Conservation (phyloP, 2,797 vertebrate genomes). For the Brachymystax lenok region DNA sequence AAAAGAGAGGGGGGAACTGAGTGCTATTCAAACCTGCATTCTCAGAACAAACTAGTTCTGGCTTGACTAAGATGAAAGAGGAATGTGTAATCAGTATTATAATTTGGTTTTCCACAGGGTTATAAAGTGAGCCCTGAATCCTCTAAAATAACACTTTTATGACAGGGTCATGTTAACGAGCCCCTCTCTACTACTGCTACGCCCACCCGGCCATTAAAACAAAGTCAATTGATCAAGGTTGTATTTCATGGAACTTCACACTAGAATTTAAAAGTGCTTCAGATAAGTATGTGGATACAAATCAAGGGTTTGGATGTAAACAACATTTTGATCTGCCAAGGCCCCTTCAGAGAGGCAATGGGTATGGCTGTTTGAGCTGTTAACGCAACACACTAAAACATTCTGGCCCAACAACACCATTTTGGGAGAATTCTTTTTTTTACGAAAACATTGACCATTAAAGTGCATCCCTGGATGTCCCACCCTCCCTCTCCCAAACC, state of each 20-base stretch:
- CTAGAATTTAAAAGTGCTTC: constrained; percentile 81
- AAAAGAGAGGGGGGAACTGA: constrained; percentile 53
- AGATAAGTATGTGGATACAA: constrained; percentile 72
- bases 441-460: constrained; percentile 61
- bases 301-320: constrained; percentile 66
- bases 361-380: constrained; percentile 74
- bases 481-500: not conserved
- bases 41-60: constrained; percentile 36
- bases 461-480: constrained; percentile 78
- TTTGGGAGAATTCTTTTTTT: not conserved
- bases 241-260: constrained; percentile 71
- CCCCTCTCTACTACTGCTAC: constrained; percentile 57
- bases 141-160: constrained; percentile 49
- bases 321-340: constrained; percentile 70
- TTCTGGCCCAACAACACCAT: constrained; percentile 45
- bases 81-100: constrained; percentile 36
- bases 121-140: constrained; percentile 45
- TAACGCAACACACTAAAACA: constrained; percentile 61
- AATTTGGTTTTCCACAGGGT: constrained; percentile 46
- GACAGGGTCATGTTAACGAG: constrained; percentile 57
- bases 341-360: constrained; percentile 63
- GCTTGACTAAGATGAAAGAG: constrained; percentile 60
- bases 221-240: constrained; percentile 66
- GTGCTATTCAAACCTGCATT: not conserved
- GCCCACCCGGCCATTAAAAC: constrained; percentile 41